A percentile compares a stretch with the other conserved stretches of the same genome.
phyloP scores from a whole-genome alignment of 2,797 vertebrate species.

The Enteromius fasciolatus region DNA sequence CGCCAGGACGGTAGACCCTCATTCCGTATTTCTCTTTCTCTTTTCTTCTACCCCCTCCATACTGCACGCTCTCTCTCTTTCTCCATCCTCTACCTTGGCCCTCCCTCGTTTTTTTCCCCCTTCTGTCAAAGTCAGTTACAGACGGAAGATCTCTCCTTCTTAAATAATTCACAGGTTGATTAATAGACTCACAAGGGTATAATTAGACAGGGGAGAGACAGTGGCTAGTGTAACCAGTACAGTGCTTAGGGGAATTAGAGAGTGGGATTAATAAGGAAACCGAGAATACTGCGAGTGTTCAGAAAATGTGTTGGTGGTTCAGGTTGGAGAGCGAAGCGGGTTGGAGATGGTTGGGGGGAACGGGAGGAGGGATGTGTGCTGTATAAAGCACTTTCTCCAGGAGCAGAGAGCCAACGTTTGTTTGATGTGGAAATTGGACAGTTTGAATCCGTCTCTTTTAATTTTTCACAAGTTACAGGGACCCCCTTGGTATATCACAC shows the following conservation, averaged over 20 bases:
- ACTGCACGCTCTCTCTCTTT: constrained; percentile 8
- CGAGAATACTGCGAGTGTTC: constrained; percentile 78
- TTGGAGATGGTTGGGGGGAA: constrained; percentile 51
- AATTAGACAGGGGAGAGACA: constrained; percentile 98
- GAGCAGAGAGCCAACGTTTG: constrained; percentile 90
- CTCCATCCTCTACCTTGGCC: constrained; percentile 51
- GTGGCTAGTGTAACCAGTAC: constrained; percentile 94
- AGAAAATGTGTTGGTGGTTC: constrained; percentile 66
- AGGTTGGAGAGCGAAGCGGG: constrained; percentile 66
- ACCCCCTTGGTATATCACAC: constrained; percentile 88
- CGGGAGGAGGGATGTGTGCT: constrained; percentile 77
- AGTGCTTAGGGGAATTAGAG: constrained; percentile 96
- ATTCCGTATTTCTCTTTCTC: constrained; percentile 57
- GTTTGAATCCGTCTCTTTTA: constrained; percentile 99
- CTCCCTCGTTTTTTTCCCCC: constrained; percentile 51
- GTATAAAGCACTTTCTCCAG: constrained; percentile 96
- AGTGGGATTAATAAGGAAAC: constrained; percentile 88
- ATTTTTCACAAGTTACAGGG: constrained; percentile 99
- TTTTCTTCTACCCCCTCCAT: constrained; percentile 35
- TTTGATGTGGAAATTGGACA: constrained; percentile 99
- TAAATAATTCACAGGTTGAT: constrained; percentile 99
- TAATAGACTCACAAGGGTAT: constrained; percentile 99
- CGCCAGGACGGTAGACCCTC: constrained; percentile 73
- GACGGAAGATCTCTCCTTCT: constrained; percentile 88
- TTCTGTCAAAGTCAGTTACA: constrained; percentile 90